phyloP scores from a whole-genome alignment of 2,888 invertebrate species.

The Ypsolopha scabrella region DNA sequence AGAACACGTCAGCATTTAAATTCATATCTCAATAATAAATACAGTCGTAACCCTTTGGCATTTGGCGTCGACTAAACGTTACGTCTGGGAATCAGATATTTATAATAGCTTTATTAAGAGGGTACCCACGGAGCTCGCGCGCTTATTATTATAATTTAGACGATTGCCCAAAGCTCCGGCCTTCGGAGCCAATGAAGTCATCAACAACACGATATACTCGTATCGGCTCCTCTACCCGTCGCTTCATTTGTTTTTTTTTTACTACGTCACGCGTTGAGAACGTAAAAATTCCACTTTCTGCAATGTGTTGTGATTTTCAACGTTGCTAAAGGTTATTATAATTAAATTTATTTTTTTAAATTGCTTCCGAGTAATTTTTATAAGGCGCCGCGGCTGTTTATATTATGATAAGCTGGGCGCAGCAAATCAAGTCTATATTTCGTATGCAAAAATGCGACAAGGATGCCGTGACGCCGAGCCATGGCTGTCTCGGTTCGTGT shows the following conservation, averaged over 20 bases:
- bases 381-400: no score
- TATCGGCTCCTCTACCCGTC: no score
- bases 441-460: slow-evolving; percentile 61
- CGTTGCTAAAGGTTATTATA: slow-evolving; percentile 7
- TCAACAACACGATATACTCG: slow-evolving; percentile 28
- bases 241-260: no score
- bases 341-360: slow-evolving; percentile 2
- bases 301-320: slow-evolving; percentile 6
- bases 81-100: slow-evolving; percentile 58
- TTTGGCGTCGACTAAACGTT: slow-evolving; percentile 42
- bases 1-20: neutral
- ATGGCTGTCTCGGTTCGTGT: slow-evolving; percentile 43
- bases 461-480: slow-evolving; percentile 57
- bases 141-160: slow-evolving; percentile 70
- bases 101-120: slow-evolving; percentile 69
- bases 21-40: slow-evolving; percentile 15
- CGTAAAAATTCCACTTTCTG: neutral
- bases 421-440: slow-evolving; percentile 51
- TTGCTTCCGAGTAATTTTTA: slow-evolving; percentile 6
- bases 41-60: slow-evolving; percentile 48
- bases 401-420: slow-evolving; percentile 30
- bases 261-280: no score
- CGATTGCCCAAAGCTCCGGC: slow-evolving; percentile 60
- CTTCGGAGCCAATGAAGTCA: slow-evolving; percentile 56
- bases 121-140: slow-evolving; percentile 51